Evolutionary conservation across 2,113 vertebrate species (phyloP).

Genomic region (Myiozetetes cayanensis): DNA sequence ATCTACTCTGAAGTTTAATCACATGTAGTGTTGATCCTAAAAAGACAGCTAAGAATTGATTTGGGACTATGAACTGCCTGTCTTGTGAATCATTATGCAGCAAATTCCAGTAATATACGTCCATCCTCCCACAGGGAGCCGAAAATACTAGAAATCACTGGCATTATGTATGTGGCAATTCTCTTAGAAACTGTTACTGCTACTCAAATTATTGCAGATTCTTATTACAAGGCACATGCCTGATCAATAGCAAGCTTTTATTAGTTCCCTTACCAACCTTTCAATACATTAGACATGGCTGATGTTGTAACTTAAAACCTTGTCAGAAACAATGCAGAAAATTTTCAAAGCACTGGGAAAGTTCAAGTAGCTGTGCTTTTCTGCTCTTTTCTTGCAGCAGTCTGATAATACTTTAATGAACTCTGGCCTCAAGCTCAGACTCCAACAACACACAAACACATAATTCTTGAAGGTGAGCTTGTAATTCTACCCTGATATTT

Average conservation of each 20-base stretch:
- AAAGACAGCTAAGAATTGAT: slow-evolving; percentile 4
- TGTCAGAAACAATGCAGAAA: not conserved
- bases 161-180: slow-evolving; percentile 10
- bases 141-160: slow-evolving; percentile 13
- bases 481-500: not conserved
- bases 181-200: slow-evolving; percentile 10
- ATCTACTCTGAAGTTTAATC: slow-evolving; percentile 1
- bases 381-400: not conserved
- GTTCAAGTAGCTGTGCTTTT: not conserved
- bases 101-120: slow-evolving; percentile 21
- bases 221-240: not conserved
- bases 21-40: not conserved
- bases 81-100: not conserved
- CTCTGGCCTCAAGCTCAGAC: not conserved
- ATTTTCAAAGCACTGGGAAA: not conserved
- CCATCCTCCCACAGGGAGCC: not conserved
- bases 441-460: not conserved
- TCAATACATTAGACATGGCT: not conserved
- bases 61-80: slow-evolving; percentile 4
- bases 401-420: not conserved
- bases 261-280: not conserved
- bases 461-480: not conserved
- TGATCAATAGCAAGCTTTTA: slow-evolving; percentile 20
- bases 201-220: slow-evolving; percentile 29
- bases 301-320: not conserved